Evolutionary conservation across 2,888 invertebrate genomes (phyloP), one percentile per base, ranked within the genome.

Genomic region (Lordiphosa fenestrarum): DNA sequence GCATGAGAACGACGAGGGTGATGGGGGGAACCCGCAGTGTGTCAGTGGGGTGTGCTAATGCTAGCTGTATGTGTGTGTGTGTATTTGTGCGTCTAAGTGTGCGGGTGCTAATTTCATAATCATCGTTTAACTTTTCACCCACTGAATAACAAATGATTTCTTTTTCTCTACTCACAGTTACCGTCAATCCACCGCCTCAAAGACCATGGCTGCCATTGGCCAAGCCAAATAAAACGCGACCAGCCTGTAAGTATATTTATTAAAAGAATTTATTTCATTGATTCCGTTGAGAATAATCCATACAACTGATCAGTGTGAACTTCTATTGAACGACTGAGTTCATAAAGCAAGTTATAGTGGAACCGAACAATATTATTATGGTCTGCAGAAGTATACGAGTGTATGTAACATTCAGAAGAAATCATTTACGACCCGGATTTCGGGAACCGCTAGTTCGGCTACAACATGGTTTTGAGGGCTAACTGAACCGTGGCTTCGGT

Each of bases 171-270:
- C 89, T 95, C 95, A 66, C 93, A 97, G 97, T 97, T 88, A 95
- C 95, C 86, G 94, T 95, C 85, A 94, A 95, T 76, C 93, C 94
- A 89, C 98, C 98, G 80, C 97, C 98, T 74, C 95, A 96, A 90
- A 92, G 98, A 90, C 97, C 97, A 88, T 98, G 98, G 98, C 95
- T 98, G 89, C 96, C 96, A 66, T 91, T 97, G 86, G 95, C 96
- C 64, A 93, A 96, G 90, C 97, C 97, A 68, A 95, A 96, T 89
- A 93, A 95, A 90, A 93, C 94, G 88, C 93, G 95, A 90, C 96
- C 97, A 80, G 94, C 96, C 88, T 97, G 97, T 97, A 92, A 95
- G 95, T 94, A 87, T 48, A 33, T 6, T 39, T 42, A 42, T 12
- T 55, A 62, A 63, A 30, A 19, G 40, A 12, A 40, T 37, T 30